Conservation (phyloP, 1,140 invertebrate species). For the Sarcophaga bullata region DNA sequence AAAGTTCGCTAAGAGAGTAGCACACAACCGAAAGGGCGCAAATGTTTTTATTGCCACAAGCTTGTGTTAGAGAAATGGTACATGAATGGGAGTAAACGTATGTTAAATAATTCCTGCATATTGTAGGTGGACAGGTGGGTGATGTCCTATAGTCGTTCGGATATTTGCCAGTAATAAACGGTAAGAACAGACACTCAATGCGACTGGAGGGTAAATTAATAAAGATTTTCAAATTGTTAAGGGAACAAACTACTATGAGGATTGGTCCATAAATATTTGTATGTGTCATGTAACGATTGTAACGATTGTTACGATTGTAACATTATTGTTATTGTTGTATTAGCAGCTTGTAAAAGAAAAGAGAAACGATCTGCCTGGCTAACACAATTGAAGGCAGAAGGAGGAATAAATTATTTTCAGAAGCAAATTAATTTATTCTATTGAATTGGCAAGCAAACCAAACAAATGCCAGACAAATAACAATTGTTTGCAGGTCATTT, state of each 20-base stretch:
- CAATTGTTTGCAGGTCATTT: too few relatives aligned
- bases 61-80: too few relatives aligned
- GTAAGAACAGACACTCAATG: not conserved
- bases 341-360: not conserved
- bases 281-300: constrained; percentile 3
- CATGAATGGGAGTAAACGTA: not conserved
- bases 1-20: too few relatives aligned
- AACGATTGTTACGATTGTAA: not conserved
- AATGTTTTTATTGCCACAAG: too few relatives aligned
- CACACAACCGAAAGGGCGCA: too few relatives aligned
- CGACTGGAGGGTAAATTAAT: not conserved
- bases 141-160: not conserved
- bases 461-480: too few relatives aligned
- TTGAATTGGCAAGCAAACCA: too few relatives aligned
- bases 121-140: constrained; percentile 5
- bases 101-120: not conserved
- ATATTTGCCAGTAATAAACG: too few relatives aligned
- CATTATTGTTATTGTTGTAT: not conserved
- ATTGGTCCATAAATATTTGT: not conserved
- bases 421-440: too few relatives aligned
- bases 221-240: constrained; percentile 5
- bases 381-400: not conserved
- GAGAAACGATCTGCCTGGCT: not conserved
- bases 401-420: not conserved
- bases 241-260: not conserved